Percentiles rank a stretch among this genome's conserved stretches.
Conservation (phyloP, 2,113 vertebrate species). For the Megaceryle torquata region DNA sequence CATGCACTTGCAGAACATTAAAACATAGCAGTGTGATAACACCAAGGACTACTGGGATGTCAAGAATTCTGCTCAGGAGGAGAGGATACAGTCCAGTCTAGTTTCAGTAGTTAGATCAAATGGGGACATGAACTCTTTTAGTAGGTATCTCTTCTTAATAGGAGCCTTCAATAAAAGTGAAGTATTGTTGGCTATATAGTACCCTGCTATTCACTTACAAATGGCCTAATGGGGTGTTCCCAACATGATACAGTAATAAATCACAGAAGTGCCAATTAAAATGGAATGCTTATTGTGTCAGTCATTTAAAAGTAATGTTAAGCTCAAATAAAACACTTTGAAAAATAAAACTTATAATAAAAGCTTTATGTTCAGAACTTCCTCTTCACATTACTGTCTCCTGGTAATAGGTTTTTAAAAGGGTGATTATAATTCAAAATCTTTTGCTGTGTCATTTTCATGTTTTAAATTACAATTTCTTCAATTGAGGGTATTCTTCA, state of each 20-base stretch:
- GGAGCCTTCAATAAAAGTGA: slow-evolving; percentile 39
- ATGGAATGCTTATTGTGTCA: slow-evolving; percentile 47
- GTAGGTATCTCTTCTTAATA: slow-evolving; percentile 22
- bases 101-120: slow-evolving; percentile 68
- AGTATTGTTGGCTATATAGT: slow-evolving; percentile 43
- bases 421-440: slow-evolving; percentile 21
- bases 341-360: slow-evolving; percentile 64
- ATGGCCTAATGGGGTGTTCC: slow-evolving; percentile 34
- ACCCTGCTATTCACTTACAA: slow-evolving; percentile 64
- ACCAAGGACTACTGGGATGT: not conserved
- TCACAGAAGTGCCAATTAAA: slow-evolving; percentile 75
- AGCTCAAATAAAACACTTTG: slow-evolving; percentile 43
- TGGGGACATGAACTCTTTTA: slow-evolving; percentile 32
- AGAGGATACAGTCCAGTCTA: slow-evolving; percentile 20
- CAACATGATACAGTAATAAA: slow-evolving; percentile 57
- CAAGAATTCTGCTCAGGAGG: slow-evolving; percentile 38
- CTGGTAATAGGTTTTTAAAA: not conserved
- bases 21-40: not conserved
- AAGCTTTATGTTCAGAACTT: slow-evolving; percentile 48
- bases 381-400: not conserved
- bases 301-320: slow-evolving; percentile 48
- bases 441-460: slow-evolving; percentile 10
- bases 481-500: not conserved
- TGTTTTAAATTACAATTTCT: not conserved
- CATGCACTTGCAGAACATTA: not conserved